Percentiles rank a stretch among this genome's conserved stretches.
Conservation (phyloP, 2,888 invertebrate genomes). For the Malthinus flaveolus region DNA sequence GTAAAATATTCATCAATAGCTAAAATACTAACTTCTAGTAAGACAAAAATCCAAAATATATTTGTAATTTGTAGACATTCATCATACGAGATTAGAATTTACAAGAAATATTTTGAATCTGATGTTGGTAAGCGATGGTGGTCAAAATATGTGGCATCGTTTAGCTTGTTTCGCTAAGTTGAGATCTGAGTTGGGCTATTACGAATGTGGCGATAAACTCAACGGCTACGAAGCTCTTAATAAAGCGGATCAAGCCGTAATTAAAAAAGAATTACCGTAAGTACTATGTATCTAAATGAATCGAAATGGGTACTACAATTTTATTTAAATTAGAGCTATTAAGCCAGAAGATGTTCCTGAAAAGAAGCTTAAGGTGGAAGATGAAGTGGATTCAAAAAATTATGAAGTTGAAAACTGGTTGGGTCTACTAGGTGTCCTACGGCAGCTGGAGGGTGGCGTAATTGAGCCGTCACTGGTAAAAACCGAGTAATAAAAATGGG, state of each 20-base stretch:
- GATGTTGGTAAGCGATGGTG: slow-evolving; percentile 82
- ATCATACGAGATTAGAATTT: slow-evolving; percentile 74
- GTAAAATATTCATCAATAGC: too few relatives aligned
- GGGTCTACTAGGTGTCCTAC: too few relatives aligned
- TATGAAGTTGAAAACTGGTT: slow-evolving; percentile 61
- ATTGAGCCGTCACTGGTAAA: too few relatives aligned
- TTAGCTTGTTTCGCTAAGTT: slow-evolving; percentile 83
- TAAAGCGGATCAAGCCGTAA: slow-evolving; percentile 69
- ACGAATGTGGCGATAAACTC: slow-evolving; percentile 69
- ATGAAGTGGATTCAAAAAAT: slow-evolving; percentile 59
- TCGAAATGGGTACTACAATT: neutral
- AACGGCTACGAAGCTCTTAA: slow-evolving; percentile 75
- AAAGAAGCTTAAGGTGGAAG: slow-evolving; percentile 73
- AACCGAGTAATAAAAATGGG: too few relatives aligned
- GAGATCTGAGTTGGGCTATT: slow-evolving; percentile 73
- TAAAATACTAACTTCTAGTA: too few relatives aligned
- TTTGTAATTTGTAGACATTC: too few relatives aligned
- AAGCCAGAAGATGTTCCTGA: slow-evolving; percentile 62
- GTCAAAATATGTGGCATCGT: slow-evolving; percentile 89
- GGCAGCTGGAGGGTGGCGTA: too few relatives aligned
- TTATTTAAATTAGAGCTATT: slow-evolving; percentile 46
- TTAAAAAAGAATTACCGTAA: slow-evolving; percentile 69
- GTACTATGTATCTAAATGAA: slow-evolving; percentile 39
- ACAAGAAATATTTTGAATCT: slow-evolving; percentile 83
- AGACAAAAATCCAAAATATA: too few relatives aligned